Conservation (phyloP, 2,113 vertebrate species). For the Lipophrys pholis region DNA sequence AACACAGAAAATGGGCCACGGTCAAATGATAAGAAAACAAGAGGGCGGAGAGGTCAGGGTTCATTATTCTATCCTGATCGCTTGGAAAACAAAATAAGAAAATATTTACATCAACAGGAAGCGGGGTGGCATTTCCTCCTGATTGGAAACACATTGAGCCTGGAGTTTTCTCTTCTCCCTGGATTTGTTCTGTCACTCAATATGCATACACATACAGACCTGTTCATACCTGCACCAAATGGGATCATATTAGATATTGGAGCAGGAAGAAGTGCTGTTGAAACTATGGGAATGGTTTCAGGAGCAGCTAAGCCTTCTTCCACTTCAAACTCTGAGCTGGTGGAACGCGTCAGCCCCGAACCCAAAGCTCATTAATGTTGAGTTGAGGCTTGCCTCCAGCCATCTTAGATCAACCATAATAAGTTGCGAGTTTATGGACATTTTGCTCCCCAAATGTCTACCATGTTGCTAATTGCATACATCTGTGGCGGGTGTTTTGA, state of each 20-base stretch:
- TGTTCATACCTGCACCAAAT: background rate
- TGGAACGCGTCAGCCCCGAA: slow-evolving; percentile 44
- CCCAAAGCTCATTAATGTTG: slow-evolving; percentile 60
- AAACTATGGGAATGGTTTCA: background rate
- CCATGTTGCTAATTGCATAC: slow-evolving; percentile 81
- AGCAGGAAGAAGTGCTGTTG: background rate
- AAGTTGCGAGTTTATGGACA: slow-evolving; percentile 76
- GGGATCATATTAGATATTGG: slow-evolving; percentile 2
- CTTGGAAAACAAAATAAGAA: slow-evolving; percentile 68
- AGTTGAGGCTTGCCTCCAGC: slow-evolving; percentile 65
- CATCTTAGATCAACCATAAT: slow-evolving; percentile 73
- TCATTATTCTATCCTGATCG: slow-evolving; percentile 61
- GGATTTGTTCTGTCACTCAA: background rate
- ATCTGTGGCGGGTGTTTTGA: slow-evolving; percentile 77
- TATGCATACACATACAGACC: slow-evolving; percentile 1
- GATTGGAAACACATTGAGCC: slow-evolving; percentile 68
- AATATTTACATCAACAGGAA: slow-evolving; percentile 79
- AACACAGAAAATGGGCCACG: slow-evolving; percentile 17
- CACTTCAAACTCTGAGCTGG: slow-evolving; percentile 6
- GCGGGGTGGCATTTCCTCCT: slow-evolving; percentile 52
- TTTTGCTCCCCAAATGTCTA: slow-evolving; percentile 79
- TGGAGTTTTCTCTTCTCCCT: slow-evolving; percentile 15
- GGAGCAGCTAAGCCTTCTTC: slow-evolving; percentile 2
- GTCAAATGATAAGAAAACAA: slow-evolving; percentile 43
- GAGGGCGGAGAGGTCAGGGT: slow-evolving; percentile 62